Evolutionary conservation across 2,888 invertebrate genomes (phyloP), one percentile per base, ranked within the genome.

Genomic region (Diarsia rubi): DNA sequence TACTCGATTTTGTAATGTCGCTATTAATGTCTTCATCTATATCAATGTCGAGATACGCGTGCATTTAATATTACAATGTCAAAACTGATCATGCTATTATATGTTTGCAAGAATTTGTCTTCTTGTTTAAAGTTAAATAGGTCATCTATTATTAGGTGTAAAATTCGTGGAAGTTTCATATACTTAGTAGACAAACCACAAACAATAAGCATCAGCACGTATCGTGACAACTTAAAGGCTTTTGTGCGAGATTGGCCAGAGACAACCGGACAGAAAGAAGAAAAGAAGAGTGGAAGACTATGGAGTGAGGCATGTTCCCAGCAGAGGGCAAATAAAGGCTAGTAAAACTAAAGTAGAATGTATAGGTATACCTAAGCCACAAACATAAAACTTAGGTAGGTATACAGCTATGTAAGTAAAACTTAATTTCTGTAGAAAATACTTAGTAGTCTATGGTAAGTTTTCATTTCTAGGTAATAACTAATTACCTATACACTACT

Each of bases 51-150:
- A 77, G 21, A 63, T 60, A 60, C 54, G 57, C 63, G 59, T 63
- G 62, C 64, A 72, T 73, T 54, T 65, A 78, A 81, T 76, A 24
- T 78, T 74, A 52, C 67, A 82, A 72, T 84, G 82, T 78, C 81
- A 84, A 76, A 81, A 63, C 3, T 21, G 31, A 64, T 47, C 44
- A 68, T 69, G 64, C 16, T 74, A 66, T 75, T 27, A 66, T 64
- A 81, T 72, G 44, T 73, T 70, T 19, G n/a, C 9, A 49, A 60
- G 47, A 73, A 83, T 65, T 27, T 68, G 27, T 21, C 27, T n/a
- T 49, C 68, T 69, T 60, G 54, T 63, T 64, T 69, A n/a, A 27
- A 57, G 47, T 3, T 44, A 59, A 60, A 47, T 49, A 54, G 59
- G 64, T 47, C 47, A 62, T 62, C 14, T 62, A n/a, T 62, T n/a